These are phyloP conservation scores for Omphaloscelis lunosa DNA, from an alignment of 2,888 invertebrate species.

Conservation along the genomic window DNA sequence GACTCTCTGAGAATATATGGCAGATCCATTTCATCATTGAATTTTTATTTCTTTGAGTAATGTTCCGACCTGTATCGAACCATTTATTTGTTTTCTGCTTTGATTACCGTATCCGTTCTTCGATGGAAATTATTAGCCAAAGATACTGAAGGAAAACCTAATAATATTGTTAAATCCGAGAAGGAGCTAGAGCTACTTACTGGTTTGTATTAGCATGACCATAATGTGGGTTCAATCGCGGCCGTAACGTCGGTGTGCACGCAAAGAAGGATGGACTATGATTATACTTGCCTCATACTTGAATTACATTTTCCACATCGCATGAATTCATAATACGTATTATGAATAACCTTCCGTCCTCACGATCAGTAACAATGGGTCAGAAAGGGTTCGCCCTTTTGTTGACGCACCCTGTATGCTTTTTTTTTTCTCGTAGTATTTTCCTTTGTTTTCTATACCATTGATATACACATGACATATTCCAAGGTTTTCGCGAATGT, in stretches of 20 bases:
- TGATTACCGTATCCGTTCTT: neutral
- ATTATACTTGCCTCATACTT: neutral
- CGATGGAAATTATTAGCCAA: neutral
- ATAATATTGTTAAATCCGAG: neutral
- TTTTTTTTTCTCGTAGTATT: slow-evolving; percentile 1
- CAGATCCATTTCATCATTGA: slow-evolving; percentile 3
- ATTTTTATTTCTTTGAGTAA: slow-evolving; percentile 19
- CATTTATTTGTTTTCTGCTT: slow-evolving; percentile 10
- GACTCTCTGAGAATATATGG: neutral
- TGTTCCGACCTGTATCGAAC: neutral
- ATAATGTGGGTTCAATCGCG: neutral
- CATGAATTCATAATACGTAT: slow-evolving; percentile 13
- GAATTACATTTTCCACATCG: slow-evolving; percentile 16
- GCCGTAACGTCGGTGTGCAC: neutral
- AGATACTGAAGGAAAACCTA: neutral
- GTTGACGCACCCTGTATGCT: slow-evolving; percentile 22
- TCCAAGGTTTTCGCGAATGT: neutral
- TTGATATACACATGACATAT: slow-evolving; percentile 5
- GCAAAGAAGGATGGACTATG: neutral
- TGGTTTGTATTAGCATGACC: slow-evolving; percentile 4
- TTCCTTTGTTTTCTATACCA: slow-evolving; percentile 26
- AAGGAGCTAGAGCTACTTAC: neutral
- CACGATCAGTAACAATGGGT: slow-evolving; percentile 26
- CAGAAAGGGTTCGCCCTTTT: slow-evolving; percentile 35
- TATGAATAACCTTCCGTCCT: slow-evolving; percentile 13